Base-by-base conservation (phyloP, 2,113 vertebrate genomes). In the Phasianus colchicus region DNA sequence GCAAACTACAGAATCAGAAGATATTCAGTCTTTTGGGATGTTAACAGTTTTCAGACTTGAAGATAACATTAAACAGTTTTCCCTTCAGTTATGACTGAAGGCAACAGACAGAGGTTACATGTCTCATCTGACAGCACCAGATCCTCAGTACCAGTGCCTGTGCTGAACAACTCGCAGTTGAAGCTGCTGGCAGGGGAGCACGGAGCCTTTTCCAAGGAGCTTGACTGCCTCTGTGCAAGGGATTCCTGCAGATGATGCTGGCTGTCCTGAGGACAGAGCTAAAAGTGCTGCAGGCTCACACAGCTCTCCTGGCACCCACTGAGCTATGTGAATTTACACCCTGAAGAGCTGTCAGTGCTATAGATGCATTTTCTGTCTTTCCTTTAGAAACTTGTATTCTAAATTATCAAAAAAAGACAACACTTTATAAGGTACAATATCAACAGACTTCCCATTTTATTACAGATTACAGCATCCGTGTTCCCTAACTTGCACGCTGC, bases 141-240 rank as follows among this genome's bases (percentile, higher is more conserved):
- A 45, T 86, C 86, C 92, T 91, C 70, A 69, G 63, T 85, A 92
- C 58, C 74, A 89, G 24, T 70, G 66, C 21, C 4, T 54, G n/a
- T 89, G 71, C 74, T 79, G 45, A 63, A 17, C 7, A 47, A 27
- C 27, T 61, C 9, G 4, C 69, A 50, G 45, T 19, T 50, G 48
- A 82, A 80, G 71, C 24, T 95, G 43, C 86, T 84, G 88, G 77
- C 86, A 94, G 27, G 36, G 69, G 86, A 86, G 29, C 40, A 72
- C 38, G 40, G 71, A 94, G 84, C 89, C 36, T 27, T 72, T 84
- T 93, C 81, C 74, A 96, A 90, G 36, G 27, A 92, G 50, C 45
- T 89, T 55, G 42, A 60, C 47, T 30, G 18, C 81, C 63, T 42
- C 57, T 0, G 0, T 13, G 24, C 45, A 72, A 64, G 36, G 67